Conservation (phyloP, 92 coral and sea anemone genomes). For the Epizoanthus fatuus region DNA sequence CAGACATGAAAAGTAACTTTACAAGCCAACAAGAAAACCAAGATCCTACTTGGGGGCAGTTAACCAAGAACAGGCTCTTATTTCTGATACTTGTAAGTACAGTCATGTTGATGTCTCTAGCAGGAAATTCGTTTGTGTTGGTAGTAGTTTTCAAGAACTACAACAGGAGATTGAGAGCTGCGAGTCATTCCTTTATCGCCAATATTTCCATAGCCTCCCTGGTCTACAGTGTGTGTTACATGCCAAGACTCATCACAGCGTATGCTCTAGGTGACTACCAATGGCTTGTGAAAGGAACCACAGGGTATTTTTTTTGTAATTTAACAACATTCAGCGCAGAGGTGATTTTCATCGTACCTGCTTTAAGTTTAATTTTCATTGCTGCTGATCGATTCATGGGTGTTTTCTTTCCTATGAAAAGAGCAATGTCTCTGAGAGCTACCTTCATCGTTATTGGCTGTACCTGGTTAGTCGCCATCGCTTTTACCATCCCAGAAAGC, state of each 20-base stretch:
- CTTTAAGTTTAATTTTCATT: conserved; percentile 12
- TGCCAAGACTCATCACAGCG: conserved; percentile 6
- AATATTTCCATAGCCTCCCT: conserved; percentile 26
- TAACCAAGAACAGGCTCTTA: not conserved
- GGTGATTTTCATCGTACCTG: conserved; percentile 11
- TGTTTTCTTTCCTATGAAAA: conserved; percentile 28
- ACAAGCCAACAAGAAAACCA: not conserved
- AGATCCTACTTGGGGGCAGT: not conserved
- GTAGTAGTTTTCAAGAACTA: not conserved
- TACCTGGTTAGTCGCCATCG: not conserved
- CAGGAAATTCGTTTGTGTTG: conserved; percentile 16
- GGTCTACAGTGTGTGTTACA: conserved; percentile 18
- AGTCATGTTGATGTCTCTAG: conserved; percentile 4
- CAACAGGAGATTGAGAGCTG: not conserved
- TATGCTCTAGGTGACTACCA: conserved; percentile 2
- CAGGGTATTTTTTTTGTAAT: not conserved
- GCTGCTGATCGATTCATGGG: conserved; percentile 11
- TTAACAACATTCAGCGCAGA: conserved; percentile 20
- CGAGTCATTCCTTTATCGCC: conserved; percentile 9
- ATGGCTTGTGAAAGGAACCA: conserved; percentile 7
- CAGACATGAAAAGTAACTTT: not conserved
- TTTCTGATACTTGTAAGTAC: not conserved
- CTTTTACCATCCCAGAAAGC: conserved; percentile 18
- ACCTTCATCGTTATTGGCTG: not conserved
- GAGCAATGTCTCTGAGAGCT: not conserved